Base-by-base conservation (phyloP, 2,113 vertebrate species). In the Chloebia gouldiae region DNA sequence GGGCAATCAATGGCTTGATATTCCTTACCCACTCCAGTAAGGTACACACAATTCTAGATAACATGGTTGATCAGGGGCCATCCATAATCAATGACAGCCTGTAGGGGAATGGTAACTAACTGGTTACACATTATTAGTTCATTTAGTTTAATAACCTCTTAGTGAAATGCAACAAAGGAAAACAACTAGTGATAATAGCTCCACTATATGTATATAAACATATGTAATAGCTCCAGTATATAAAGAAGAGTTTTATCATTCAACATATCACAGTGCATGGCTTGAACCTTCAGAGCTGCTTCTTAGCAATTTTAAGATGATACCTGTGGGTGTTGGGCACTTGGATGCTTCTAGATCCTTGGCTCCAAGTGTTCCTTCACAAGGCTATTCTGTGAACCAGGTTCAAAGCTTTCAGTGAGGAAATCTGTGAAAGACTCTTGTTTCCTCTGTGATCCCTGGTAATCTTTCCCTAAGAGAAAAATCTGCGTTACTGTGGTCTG, bases 391-490 rank as follows among this genome's bases (percentile, higher is more conserved):
- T 16, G 6, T 68, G 69, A 86, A 68, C 28, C 21, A 35, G 28
- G 15, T 59, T 90, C 35, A 90, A 68, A 92, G 15, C 47, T 90
- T 81, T 86, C 64, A 49, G 31, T 18, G 27, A 23, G 20, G 22
- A 86, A 88, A 78, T 64, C 75, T 76, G 1, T 86, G 88, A 88
- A 83, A 88, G 88, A 13, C 60, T 88, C 3, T 1, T 78, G 56
- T 33, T 92, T 90, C 76, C 28, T 71, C 78, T 90, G 49, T 63
- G 68, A 90, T 72, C 78, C 42, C 33, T 66, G 71, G 31, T 88
- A 86, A 88, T 88, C 80, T 86, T 88, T 77, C 68, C 51, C 60
- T 44, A 44, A 81, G 49, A 81, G 72, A 90, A 96, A 88, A 90
- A 80, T 90, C 80, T 88, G 73, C 56, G 79, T 89, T 85, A 33